phyloP scores from a whole-genome alignment of 1,140 invertebrate genomes.

The honey bee (Apis mellifera) region DNA sequence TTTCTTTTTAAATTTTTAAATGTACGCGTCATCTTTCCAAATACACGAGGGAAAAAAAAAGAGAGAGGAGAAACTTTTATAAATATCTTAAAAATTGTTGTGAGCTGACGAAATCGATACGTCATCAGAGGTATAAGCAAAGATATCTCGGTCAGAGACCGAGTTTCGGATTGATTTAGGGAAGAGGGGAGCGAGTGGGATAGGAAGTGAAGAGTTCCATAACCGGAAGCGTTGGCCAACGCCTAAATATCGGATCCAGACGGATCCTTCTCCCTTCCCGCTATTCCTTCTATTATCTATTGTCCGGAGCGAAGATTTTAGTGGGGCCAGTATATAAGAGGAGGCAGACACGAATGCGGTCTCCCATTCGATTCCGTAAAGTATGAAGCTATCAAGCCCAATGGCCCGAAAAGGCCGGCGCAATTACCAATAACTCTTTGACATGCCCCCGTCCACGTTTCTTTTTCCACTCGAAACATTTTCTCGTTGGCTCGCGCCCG shows the following conservation, averaged over 20 bases:
- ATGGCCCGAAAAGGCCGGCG: slow-evolving; percentile 76
- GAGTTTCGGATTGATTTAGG: slow-evolving; percentile 41
- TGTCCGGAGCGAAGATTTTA: slow-evolving; percentile 76
- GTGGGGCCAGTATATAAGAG: slow-evolving; percentile 71
- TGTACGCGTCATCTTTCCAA: not conserved
- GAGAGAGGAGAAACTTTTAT: too few species aligned
- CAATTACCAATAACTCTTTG: slow-evolving; percentile 80
- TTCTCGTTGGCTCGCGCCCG: slow-evolving; percentile 13
- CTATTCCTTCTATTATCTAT: slow-evolving; percentile 74
- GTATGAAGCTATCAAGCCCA: slow-evolving; percentile 80
- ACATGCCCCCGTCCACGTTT: slow-evolving; percentile 69
- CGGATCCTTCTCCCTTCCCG: slow-evolving; percentile 47
- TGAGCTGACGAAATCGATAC: not conserved
- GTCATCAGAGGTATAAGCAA: too few species aligned
- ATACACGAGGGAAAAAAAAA: too few species aligned
- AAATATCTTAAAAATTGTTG: not conserved
- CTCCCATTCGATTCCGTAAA: slow-evolving; percentile 77
- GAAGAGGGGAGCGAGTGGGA: not conserved
- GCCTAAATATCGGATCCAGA: slow-evolving; percentile 54
- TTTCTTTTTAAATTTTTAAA: not conserved
- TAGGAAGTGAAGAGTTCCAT: not conserved
- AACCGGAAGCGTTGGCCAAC: slow-evolving; percentile 13
- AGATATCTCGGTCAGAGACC: not conserved
- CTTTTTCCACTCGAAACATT: slow-evolving; percentile 66
- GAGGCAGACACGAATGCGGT: slow-evolving; percentile 69